A percentile compares a stretch with the other conserved stretches of the same genome.
Conservation (phyloP, 2,888 invertebrate genomes). For the Lycocerus yunnanus region DNA sequence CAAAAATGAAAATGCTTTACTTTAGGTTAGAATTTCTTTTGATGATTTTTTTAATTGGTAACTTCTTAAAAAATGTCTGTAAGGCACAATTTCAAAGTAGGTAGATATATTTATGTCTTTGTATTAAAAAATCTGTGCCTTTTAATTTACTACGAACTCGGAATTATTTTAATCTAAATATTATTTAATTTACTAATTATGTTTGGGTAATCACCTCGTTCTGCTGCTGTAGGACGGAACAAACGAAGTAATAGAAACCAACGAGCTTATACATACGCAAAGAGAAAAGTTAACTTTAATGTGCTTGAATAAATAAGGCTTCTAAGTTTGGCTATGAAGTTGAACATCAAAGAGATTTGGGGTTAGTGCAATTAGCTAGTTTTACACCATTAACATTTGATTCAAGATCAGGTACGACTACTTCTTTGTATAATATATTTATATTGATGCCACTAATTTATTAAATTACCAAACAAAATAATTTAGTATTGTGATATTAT, state of each 20-base stretch:
- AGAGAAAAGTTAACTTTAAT: not conserved
- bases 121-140: not conserved
- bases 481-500: not conserved
- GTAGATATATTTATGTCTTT: too few relatives aligned
- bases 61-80: not conserved
- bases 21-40: not conserved
- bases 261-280: not conserved
- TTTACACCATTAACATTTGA: not conserved
- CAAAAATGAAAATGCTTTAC: not conserved
- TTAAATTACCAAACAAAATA: not conserved
- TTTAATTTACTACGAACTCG: not conserved
- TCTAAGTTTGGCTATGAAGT: not conserved
- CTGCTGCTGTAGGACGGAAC: not conserved
- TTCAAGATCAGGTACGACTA: not conserved
- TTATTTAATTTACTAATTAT: not conserved
- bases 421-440: not conserved
- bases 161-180: not conserved
- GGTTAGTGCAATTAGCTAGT: not conserved
- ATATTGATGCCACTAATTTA: not conserved
- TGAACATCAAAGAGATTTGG: not conserved
- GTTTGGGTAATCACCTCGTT: not conserved
- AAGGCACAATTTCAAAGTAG: not conserved
- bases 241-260: not conserved
- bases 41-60: not conserved
- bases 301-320: not conserved